Base-by-base conservation (phyloP, 92 coral and sea anemone genomes). In the Pocillopora grandis region DNA sequence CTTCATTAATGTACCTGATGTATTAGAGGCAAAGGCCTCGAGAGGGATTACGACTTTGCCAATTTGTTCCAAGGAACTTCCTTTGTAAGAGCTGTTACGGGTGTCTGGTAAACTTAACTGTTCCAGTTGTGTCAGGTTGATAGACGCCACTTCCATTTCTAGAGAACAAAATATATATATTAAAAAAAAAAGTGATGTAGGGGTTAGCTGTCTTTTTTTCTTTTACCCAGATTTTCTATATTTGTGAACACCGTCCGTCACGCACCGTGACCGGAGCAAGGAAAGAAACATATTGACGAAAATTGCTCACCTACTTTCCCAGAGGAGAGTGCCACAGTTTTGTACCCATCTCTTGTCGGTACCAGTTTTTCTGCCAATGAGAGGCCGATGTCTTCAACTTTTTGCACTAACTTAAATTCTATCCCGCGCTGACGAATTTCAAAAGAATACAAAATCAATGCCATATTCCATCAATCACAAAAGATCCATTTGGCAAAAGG, bases 381-480 rank as follows among this genome's bases (percentile, higher is more conserved):
- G 58, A 90, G 87, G 14, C 92, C 92, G 19, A 86, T 80, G 66
- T 80, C 77, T 65, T 86, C 90, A 16, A 86, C 61, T 66, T 62
- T 80, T 64, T 77, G 35, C n/a, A 90, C 57, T 42, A 81, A 72
- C 57, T 81, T 69, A 62, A 76, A 71, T 5, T 87, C 87, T 33
- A 88, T 85, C 67, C 84, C 76, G 31, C 84, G 63, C 84, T 80
- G 10, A 8, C 33, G 12, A 57, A 59, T 56, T 70, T 35, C 16
- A 33, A 70, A 0, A 7, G 33, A 68, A 66, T 23, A 0, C 52
- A 68, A 14, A 13, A 59, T 16, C 10, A 59, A 7, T 16, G 10
- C 3, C 18, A 59, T 12, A 59, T 16, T 12, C 3, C 10, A 2
- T 59, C 62, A 12, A 12, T 59, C 62, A 59, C 18, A 59, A 59